Percentiles rank a stretch among this genome's conserved stretches.
These are phyloP conservation scores for Tricholauxania praeusta DNA, from an alignment of 2,888 invertebrate species.

Conservation along the genomic window DNA sequence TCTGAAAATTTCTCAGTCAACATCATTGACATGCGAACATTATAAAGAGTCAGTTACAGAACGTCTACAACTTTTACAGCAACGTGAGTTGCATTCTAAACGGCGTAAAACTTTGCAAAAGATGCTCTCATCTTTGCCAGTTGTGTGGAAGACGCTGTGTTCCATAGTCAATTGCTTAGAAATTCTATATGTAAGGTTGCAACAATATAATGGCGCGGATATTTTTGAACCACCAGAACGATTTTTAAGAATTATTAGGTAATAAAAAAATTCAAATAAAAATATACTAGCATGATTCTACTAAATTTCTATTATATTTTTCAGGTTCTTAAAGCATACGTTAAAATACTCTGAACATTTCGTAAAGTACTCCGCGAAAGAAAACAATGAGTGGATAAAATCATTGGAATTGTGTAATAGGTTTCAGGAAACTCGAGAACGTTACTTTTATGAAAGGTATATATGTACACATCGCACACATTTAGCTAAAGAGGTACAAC, in stretches of 20 bases:
- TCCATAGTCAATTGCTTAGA: slow-evolving; percentile 35
- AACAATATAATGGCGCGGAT: slow-evolving; percentile 16
- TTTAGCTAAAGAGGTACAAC: too few relatives aligned
- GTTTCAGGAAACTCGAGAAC: slow-evolving; percentile 42
- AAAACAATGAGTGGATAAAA: slow-evolving; percentile 58
- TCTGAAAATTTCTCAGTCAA: slow-evolving; percentile 50
- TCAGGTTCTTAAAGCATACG: slow-evolving; percentile 54
- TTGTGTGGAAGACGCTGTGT: slow-evolving; percentile 44
- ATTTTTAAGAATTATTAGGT: slow-evolving; percentile 43
- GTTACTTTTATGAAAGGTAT: background rate
- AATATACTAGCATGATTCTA: too few relatives aligned
- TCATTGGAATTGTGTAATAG: slow-evolving; percentile 48
- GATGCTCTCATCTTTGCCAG: slow-evolving; percentile 48
- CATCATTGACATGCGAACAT: slow-evolving; percentile 49
- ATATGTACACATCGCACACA: too few relatives aligned
- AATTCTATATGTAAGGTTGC: slow-evolving; percentile 42
- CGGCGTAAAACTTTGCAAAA: slow-evolving; percentile 55
- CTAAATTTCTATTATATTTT: slow-evolving; percentile 24
- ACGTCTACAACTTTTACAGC: slow-evolving; percentile 47
- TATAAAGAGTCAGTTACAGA: slow-evolving; percentile 49
- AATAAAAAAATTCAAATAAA: slow-evolving; percentile 8
- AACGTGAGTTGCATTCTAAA: slow-evolving; percentile 53
- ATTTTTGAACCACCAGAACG: slow-evolving; percentile 4
- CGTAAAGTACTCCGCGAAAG: slow-evolving; percentile 49
- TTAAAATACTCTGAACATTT: slow-evolving; percentile 53